phyloP scores from a whole-genome alignment of 2,113 vertebrate species.

The Notothenia coriiceps region DNA sequence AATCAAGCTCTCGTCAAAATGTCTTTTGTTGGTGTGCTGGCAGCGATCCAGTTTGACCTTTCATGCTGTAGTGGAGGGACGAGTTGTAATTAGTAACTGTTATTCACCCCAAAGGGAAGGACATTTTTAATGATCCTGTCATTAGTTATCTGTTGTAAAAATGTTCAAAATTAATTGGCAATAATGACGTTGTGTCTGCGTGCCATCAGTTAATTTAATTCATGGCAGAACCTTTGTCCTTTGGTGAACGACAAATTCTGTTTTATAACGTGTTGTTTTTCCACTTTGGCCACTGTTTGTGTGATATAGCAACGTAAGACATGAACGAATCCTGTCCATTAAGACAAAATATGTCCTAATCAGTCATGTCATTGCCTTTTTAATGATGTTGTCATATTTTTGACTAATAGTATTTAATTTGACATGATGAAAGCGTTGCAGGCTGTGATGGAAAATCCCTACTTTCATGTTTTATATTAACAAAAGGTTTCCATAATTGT shows the following conservation, averaged over 20 bases:
- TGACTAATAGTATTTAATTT: conserved; percentile 14
- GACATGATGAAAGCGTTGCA: neutral
- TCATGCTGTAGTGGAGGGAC: conserved; percentile 3
- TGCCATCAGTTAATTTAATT: neutral
- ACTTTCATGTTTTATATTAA: conserved; percentile 19
- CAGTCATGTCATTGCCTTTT: neutral
- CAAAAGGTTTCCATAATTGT: neutral
- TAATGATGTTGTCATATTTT: neutral
- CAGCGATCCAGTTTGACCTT: conserved; percentile 26
- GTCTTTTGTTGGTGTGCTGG: conserved; percentile 4
- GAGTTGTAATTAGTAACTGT: conserved; percentile 26
- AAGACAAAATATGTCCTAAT: neutral
- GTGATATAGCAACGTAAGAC: conserved; percentile 10
- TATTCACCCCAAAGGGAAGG: conserved; percentile 22
- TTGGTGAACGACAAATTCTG: neutral
- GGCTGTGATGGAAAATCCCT: neutral
- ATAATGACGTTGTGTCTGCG: neutral
- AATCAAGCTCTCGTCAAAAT: conserved; percentile 14
- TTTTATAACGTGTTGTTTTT: neutral
- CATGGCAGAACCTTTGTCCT: neutral
- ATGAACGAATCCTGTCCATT: neutral
- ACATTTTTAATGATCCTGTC: conserved; percentile 19
- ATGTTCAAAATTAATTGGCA: conserved; percentile 17
- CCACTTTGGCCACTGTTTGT: neutral
- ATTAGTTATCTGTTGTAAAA: neutral